Base-by-base conservation (phyloP, 2,797 vertebrate species). In the Neopelma chrysocephalum region DNA sequence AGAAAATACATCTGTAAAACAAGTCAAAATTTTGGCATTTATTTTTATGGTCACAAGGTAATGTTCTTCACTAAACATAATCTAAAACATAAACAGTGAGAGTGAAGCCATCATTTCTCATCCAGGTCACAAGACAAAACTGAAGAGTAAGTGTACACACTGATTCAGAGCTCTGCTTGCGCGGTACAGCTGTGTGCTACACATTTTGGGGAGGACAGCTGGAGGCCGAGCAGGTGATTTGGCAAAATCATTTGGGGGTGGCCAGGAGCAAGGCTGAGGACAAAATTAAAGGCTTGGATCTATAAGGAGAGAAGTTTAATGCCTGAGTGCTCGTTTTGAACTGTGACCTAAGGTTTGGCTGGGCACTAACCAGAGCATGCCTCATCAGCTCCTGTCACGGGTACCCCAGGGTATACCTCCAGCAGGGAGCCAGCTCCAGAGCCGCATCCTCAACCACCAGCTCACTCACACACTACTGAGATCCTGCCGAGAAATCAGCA, bases 401-500 rank as follows among this genome's bases (percentile, higher is more conserved):
- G 91, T 96, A 97, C 98, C 97, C 98, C 75, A 60, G 98, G 98
- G 97, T 96, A 96, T 38, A 91, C 88, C 96, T 98, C 97, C 98
- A 97, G 98, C 97, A 86, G 98, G 97, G 98, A 98, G 95, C 89
- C 97, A 82, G 95, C 97, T 96, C 95, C 91, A 32, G 91, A 97
- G 96, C 95, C 18, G 71, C 98, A 96, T 97, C 97, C 97, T 96
- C 98, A 97, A 77, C 97, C 97, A 97, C 96, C 94, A 96, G 97
- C 98, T 98, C 96, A 70, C 98, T 97, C 97, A 70, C 93, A 94
- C 91, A 56, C 97, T 93, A 95, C 97, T 40, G 97, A 98, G 98
- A 98, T 97, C 98, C 98, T 96, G 98, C 98, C 96, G 98, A 98
- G 98, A 98, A 98, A 98, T 98, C 98, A 98, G 98, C 98, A 98